A percentile compares a stretch with the other conserved stretches of the same genome.
Evolutionary conservation across 2,888 invertebrate genomes (phyloP).

Genomic region (Deilephila porcellus): DNA sequence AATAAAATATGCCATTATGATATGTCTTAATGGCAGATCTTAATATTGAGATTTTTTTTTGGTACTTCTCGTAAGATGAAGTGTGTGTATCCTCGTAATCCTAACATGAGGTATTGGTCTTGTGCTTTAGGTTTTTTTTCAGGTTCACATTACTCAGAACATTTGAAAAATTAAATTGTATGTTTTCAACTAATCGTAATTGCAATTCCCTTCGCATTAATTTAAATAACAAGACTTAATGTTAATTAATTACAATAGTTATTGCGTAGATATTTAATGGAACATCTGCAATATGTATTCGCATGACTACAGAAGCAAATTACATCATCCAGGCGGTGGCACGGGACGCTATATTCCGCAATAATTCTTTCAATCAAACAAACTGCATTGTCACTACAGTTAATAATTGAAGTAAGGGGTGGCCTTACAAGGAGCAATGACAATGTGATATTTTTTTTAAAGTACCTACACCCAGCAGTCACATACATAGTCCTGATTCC

Average conservation of each 20-base stretch:
- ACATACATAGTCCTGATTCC: too few relatives aligned
- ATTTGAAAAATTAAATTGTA: too few relatives aligned
- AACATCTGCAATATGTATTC: slow-evolving; percentile 22
- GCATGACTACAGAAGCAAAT: not conserved
- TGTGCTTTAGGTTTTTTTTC: too few relatives aligned
- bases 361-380: slow-evolving; percentile 3
- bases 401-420: not conserved
- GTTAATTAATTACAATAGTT: not conserved
- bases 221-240: not conserved
- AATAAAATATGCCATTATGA: too few relatives aligned
- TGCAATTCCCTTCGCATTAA: not conserved
- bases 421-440: not conserved
- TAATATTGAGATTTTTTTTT: too few relatives aligned
- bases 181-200: too few relatives aligned
- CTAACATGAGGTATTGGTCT: too few relatives aligned
- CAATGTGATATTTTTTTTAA: too few relatives aligned
- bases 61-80: too few relatives aligned
- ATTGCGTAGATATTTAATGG: not conserved
- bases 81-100: too few relatives aligned
- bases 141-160: too few relatives aligned
- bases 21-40: not conserved
- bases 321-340: slow-evolving; percentile 17
- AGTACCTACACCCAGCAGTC: too few relatives aligned
- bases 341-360: not conserved
- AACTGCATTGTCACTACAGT: not conserved